Evolutionary conservation across 92 coral and sea anemone species (phyloP).

Genomic region (Anthopleura xanthogrammica): DNA sequence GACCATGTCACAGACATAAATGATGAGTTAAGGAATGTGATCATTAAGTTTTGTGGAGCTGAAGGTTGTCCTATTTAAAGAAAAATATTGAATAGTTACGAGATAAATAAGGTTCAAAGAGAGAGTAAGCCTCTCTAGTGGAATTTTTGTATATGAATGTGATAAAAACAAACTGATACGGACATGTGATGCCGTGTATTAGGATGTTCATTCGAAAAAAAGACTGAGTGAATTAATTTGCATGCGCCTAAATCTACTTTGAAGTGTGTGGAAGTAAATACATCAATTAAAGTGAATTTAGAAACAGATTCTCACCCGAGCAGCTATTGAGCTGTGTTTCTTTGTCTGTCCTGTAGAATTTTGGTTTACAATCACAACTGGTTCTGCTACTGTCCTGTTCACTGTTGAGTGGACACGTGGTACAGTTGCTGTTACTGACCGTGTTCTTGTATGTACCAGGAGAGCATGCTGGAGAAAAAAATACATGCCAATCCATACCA

Average conservation of each 20-base stretch:
- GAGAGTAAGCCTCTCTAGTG: too few species aligned
- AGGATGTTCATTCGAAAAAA: too few species aligned
- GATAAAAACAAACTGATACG: too few species aligned
- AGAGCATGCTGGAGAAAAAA: conserved; percentile 37
- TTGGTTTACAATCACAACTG: conserved; percentile 46
- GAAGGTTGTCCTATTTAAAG: conserved; percentile 55
- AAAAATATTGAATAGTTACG: background rate
- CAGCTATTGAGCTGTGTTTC: conserved; percentile 39
- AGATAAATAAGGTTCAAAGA: too few species aligned
- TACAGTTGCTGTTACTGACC: conserved; percentile 50
- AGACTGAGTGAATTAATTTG: too few species aligned
- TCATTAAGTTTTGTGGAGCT: conserved; percentile 19
- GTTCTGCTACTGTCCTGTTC: conserved; percentile 20
- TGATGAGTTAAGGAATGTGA: conserved; percentile 32
- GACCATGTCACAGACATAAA: conserved; percentile 48
- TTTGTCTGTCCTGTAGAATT: conserved; percentile 45
- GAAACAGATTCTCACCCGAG: conserved; percentile 33
- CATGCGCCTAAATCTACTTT: too few species aligned
- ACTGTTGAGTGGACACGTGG: conserved; percentile 64
- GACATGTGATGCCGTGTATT: too few species aligned
- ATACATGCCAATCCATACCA: background rate
- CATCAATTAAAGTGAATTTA: too few species aligned
- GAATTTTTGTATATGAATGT: too few species aligned
- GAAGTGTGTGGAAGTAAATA: too few species aligned
- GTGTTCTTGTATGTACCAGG: conserved; percentile 41